Percentiles rank a stretch among this genome's conserved stretches.
Conservation (phyloP, 2,888 invertebrate species). For the Mythimna impura region DNA sequence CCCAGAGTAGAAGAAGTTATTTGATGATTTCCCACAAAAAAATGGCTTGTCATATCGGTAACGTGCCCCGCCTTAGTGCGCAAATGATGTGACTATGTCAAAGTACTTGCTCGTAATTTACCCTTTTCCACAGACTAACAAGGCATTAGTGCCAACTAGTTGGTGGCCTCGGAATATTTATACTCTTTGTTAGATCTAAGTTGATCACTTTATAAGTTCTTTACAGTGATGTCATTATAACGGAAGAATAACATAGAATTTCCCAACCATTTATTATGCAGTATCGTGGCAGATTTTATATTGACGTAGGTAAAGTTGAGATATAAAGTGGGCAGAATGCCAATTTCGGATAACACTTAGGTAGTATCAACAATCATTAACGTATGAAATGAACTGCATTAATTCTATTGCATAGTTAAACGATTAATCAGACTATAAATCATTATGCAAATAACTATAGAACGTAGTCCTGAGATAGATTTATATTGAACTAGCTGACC, state of each 20-base stretch:
- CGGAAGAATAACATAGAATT: slow-evolving; percentile 29
- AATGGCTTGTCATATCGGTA: slow-evolving; percentile 11
- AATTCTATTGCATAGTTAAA: background rate
- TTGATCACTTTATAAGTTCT: slow-evolving; percentile 26
- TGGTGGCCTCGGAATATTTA: slow-evolving; percentile 37
- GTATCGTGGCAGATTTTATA: background rate
- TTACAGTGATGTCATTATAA: background rate
- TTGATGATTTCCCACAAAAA: too few relatives aligned
- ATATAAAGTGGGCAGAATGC: background rate
- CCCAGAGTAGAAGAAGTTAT: too few relatives aligned
- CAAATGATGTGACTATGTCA: slow-evolving; percentile 24
- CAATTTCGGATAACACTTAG: slow-evolving; percentile 5
- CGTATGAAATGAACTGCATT: background rate
- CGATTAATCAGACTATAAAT: background rate
- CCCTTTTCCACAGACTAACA: slow-evolving; percentile 34
- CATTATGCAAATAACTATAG: background rate
- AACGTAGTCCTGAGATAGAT: background rate
- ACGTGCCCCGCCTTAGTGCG: slow-evolving; percentile 16
- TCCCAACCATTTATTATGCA: background rate
- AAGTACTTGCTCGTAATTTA: slow-evolving; percentile 28
- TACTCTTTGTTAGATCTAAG: slow-evolving; percentile 9
- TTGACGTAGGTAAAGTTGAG: background rate
- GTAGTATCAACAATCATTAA: slow-evolving; percentile 1
- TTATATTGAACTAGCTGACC: too few relatives aligned
- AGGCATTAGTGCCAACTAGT: slow-evolving; percentile 42